Evolutionary conservation across 2,797 vertebrate species (phyloP), one percentile per base, ranked within the genome.

Genomic region (Mormyrus hasselquistii): DNA sequence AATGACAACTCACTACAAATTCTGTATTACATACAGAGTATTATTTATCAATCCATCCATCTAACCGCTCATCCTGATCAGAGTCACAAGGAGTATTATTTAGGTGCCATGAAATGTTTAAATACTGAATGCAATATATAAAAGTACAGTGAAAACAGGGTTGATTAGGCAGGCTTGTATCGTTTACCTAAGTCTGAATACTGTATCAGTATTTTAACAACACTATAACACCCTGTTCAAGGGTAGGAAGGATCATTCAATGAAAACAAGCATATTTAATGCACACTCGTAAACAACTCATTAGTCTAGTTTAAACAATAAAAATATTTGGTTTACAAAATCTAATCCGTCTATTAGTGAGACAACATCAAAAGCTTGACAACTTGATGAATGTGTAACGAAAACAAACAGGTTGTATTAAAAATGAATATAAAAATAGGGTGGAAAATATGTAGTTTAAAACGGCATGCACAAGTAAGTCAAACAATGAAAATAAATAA

Each of bases 391-490:
- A 19, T 47, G 38, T 79, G 73, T 79, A 79, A 79, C 41, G 3
- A 79, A 57, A 86, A 85, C 38, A 44, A 53, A 82, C 34, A 41
- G 12, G 41, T 89, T 57, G 52, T 83, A 73, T 12, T 89, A 87
- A 82, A 65, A 87, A 82, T 52, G 1, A 59, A 89, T 73, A 73
- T 12, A 89, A 87, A 65, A 88, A 82, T 73, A 53, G 69, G 44
- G 14, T 89, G 49, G 12, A 25, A 3, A 87, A 62, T 57, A 29
- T 50, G 29, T 49, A 69, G 7, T 79, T n/a, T 79, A 41, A n/a
- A 79, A 79, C 9, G 73, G 38, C 3, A 79, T 79, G 73, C 84
- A 88, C 90, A 57, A 62, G 41, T 79, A 59, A 88, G 69, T 83
- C 55, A 86, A 41, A 53, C 19, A 87, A 57, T 47, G 49, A 79